These are phyloP conservation scores for Arion vulgaris DNA, from an alignment of 1,140 invertebrate species.

Conservation along the genomic window DNA sequence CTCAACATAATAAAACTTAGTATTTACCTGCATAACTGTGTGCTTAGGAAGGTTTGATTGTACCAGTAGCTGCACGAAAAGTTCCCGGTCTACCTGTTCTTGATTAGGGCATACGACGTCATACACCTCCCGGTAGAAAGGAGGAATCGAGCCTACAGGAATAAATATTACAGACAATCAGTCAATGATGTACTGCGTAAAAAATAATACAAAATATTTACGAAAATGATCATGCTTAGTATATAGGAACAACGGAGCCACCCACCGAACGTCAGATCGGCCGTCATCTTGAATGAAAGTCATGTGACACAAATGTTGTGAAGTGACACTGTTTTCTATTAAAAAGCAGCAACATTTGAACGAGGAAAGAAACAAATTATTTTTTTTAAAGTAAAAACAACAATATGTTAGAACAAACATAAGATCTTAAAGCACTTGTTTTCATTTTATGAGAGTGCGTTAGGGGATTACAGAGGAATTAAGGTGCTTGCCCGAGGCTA, in stretches of 20 bases:
- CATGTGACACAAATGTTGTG: conserved; percentile 62
- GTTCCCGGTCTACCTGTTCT: conserved; percentile 78
- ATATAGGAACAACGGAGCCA: conserved; percentile 12
- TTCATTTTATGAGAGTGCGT: too few relatives aligned
- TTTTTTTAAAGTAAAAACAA: too few relatives aligned
- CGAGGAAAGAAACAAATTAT: neutral
- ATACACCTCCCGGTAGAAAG: conserved; percentile 79
- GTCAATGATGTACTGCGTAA: neutral
- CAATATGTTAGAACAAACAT: too few relatives aligned
- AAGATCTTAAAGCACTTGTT: too few relatives aligned
- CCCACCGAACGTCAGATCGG: conserved; percentile 68
- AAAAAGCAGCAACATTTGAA: neutral
- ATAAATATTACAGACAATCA: conserved; percentile 10
- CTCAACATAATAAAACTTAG: neutral
- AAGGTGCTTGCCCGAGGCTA: too few relatives aligned
- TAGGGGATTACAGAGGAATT: too few relatives aligned
- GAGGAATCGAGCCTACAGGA: conserved; percentile 77
- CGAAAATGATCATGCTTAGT: neutral
- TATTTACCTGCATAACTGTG: conserved; percentile 76
- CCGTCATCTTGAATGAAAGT: conserved; percentile 68
- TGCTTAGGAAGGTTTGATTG: conserved; percentile 78
- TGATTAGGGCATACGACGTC: conserved; percentile 78
- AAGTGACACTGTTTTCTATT: conserved; percentile 6
- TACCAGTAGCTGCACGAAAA: conserved; percentile 78
- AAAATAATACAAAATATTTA: neutral